These are phyloP conservation scores for Oxyteleia sp. DNA, from an alignment of 2,888 invertebrate genomes.

Conservation along the genomic window DNA sequence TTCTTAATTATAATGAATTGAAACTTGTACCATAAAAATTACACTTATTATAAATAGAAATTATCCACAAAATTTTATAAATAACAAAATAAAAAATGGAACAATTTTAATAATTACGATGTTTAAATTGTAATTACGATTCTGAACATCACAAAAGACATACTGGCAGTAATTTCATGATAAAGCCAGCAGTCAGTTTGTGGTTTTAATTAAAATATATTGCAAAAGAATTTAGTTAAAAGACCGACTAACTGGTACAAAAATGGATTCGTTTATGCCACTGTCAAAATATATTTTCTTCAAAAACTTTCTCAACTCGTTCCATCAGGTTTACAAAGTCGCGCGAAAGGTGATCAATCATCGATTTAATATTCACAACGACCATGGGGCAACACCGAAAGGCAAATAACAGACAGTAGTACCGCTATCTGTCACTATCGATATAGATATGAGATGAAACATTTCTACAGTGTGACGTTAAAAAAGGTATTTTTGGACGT, in stretches of 20 bases:
- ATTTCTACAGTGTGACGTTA: conserved; percentile 33
- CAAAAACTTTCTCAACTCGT: conserved; percentile 8
- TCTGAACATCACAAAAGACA: too few relatives aligned
- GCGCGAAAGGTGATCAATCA: conserved; percentile 73
- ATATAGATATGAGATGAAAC: conserved; percentile 38
- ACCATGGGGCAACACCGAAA: conserved; percentile 17
- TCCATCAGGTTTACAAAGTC: conserved; percentile 8
- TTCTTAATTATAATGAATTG: too few relatives aligned
- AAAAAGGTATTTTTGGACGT: too few relatives aligned
- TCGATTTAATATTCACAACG: conserved; percentile 74
- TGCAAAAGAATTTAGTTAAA: background rate
- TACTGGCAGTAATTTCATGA: too few relatives aligned
- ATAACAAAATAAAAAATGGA: too few relatives aligned
- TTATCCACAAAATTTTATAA: too few relatives aligned
- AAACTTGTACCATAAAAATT: too few relatives aligned
- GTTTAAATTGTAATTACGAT: too few relatives aligned
- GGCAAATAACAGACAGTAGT: conserved; percentile 52
- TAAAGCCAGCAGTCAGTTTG: too few relatives aligned
- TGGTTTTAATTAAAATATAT: too few relatives aligned
- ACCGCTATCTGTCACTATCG: conserved; percentile 51
- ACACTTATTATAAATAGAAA: too few relatives aligned
- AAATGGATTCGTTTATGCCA: background rate
- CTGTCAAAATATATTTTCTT: background rate
- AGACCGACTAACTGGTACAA: background rate
- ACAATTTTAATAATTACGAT: too few relatives aligned